These are phyloP conservation scores for Drosophila burlai DNA, from an alignment of 1,140 invertebrate genomes.

Conservation along the genomic window DNA sequence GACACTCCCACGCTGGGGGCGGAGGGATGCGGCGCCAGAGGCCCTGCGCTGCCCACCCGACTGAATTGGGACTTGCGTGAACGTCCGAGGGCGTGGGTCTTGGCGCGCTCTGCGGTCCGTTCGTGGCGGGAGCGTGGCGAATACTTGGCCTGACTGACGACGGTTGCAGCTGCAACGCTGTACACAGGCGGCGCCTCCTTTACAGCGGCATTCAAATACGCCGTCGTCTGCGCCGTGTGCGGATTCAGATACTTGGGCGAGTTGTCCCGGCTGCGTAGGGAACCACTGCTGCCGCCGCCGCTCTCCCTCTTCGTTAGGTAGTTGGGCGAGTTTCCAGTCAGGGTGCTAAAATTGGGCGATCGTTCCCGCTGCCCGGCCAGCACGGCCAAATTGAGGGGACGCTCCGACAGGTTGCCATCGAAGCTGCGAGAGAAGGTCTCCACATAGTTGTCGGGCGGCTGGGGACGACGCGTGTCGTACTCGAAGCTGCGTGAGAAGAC, in stretches of 20 bases:
- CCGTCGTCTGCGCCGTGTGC: slow-evolving; percentile 57
- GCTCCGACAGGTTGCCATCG: slow-evolving; percentile 79
- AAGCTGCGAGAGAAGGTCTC: slow-evolving; percentile 84
- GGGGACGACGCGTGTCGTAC: slow-evolving; percentile 75
- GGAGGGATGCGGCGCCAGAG: slow-evolving; percentile 20
- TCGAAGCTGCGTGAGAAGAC: slow-evolving; percentile 85
- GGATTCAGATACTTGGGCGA: slow-evolving; percentile 78
- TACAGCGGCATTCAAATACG: slow-evolving; percentile 76
- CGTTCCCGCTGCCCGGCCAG: slow-evolving; percentile 62
- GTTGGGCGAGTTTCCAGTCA: slow-evolving; percentile 83
- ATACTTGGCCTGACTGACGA: slow-evolving; percentile 50
- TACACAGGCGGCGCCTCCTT: slow-evolving; percentile 80
- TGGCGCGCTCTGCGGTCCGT: slow-evolving; percentile 73
- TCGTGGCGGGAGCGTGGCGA: slow-evolving; percentile 70
- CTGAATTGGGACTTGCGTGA: slow-evolving; percentile 80
- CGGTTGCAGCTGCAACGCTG: slow-evolving; percentile 35
- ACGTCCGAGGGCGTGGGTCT: slow-evolving; percentile 67
- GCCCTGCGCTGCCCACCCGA: slow-evolving; percentile 51
- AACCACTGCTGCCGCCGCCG: slow-evolving; percentile 60
- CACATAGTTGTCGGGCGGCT: slow-evolving; percentile 70
- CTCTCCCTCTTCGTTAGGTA: slow-evolving; percentile 80
- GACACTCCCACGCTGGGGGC: slow-evolving; percentile 54
- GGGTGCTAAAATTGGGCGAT: slow-evolving; percentile 77
- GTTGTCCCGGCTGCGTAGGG: slow-evolving; percentile 75
- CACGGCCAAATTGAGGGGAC: slow-evolving; percentile 41